phyloP scores from a whole-genome alignment of 2,113 vertebrate species.

The Macrotus californicus region DNA sequence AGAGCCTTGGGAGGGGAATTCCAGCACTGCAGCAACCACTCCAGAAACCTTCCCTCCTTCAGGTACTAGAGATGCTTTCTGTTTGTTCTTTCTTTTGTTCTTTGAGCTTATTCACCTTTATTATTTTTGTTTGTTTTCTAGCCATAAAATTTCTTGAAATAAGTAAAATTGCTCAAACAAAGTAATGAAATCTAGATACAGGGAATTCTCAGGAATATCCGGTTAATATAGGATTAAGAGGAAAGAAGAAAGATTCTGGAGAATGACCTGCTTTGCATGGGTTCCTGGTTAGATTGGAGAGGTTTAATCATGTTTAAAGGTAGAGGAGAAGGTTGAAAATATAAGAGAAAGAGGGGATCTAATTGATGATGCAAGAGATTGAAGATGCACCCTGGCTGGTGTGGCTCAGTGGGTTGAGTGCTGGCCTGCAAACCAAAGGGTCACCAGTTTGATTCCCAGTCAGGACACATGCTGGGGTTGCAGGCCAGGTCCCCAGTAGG shows the following conservation, averaged over 20 bases:
- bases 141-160: conserved; percentile 11
- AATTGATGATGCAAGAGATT: neutral
- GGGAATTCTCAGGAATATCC: conserved; percentile 13
- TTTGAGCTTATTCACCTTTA: neutral
- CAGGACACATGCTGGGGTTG: no score
- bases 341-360: neutral
- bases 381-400: neutral
- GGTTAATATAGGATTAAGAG: conserved; percentile 3
- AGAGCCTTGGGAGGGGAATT: conserved; percentile 62
- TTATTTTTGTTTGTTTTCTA: conserved; percentile 24
- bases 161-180: neutral
- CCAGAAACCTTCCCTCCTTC: conserved; percentile 74
- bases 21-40: conserved; percentile 71
- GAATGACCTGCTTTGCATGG: neutral
- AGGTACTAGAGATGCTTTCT: conserved; percentile 69
- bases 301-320: neutral
- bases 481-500: no score
- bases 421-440: no score
- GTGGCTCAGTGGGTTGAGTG: no score
- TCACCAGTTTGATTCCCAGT: no score
- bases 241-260: neutral
- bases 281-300: neutral
- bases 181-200: conserved; percentile 9
- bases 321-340: conserved; percentile 17
- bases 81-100: neutral